Evolutionary conservation across 2,797 vertebrate species (phyloP), one percentile per base, ranked within the genome.

Genomic region (Onychomys arenicola): DNA sequence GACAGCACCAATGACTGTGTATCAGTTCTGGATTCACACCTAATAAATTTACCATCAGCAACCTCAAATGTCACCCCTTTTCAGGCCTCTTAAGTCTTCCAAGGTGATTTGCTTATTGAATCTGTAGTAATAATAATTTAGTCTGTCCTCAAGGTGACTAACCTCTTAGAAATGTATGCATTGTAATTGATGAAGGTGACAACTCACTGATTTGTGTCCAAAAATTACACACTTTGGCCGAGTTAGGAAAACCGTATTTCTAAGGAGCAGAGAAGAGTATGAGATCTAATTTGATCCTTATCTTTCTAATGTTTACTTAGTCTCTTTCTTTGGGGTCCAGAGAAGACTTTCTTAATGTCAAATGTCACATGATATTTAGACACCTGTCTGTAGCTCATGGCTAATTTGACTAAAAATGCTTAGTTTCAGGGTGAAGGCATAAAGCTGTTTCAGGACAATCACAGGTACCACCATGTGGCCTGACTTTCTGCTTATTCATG

Each of bases 221-320:
- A 46, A 76, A 90, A 80, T 37, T 92, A 85, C 11, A 93, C 81
- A 16, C 43, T 59, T 86, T 13, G 55, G 2, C 7, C 40, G 52
- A 78, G 32, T 73, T 86, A 78, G 49, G 32, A 77, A 94, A 83
- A 83, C 93, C 55, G 59, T 96, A 9, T 80, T 94, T 77, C 46
- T 77, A 40, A 87, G 69, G 55, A 67, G 49, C 55, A 94, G 83
- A 69, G 32, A 78, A 85, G 6, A 91, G 52, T 59, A 67, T 0
- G 5, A 7, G 13, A 1, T 89, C 90, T 80, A 85, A 90, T 87
- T 93, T 94, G 59, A 78, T 82, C 40, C 37, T 88, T 40, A 46
- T 4, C 7, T 37, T 43, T 80, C 46, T 84, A 61, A 43, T 77
- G 67, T n/a, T 57, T 77, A 73, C 46, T 57, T 85, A 37, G 46